These are phyloP conservation scores for Cyclargus thomasi DNA, from an alignment of 1,140 invertebrate genomes.

Conservation along the genomic window DNA sequence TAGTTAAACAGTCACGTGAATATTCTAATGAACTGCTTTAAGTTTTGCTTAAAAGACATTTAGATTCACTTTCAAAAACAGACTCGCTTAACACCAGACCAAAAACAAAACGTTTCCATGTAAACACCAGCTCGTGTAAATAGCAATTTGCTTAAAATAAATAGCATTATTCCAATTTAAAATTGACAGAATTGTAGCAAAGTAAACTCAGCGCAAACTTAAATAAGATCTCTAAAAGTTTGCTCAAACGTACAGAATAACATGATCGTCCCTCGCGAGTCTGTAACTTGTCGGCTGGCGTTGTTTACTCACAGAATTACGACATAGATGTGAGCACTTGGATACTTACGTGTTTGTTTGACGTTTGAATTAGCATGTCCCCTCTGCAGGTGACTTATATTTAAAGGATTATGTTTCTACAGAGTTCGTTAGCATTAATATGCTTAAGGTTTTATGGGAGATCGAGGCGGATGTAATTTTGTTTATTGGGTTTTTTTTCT, in stretches of 20 bases:
- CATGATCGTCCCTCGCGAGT: slow-evolving; percentile 35
- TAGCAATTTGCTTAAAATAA: slow-evolving; percentile 21
- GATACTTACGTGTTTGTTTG: slow-evolving; percentile 55
- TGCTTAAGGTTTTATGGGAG: slow-evolving; percentile 2
- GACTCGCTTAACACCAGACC: neutral
- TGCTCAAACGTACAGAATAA: slow-evolving; percentile 51
- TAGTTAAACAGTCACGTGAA: neutral
- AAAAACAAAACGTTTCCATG: slow-evolving; percentile 6
- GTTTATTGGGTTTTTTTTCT: neutral
- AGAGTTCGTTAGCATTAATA: neutral
- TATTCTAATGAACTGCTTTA: neutral
- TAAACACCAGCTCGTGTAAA: slow-evolving; percentile 20
- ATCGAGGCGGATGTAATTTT: slow-evolving; percentile 14
- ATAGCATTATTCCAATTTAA: slow-evolving; percentile 21
- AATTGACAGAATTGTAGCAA: slow-evolving; percentile 32
- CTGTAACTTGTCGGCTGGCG: slow-evolving; percentile 45
- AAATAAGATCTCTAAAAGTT: slow-evolving; percentile 63
- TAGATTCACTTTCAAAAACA: neutral
- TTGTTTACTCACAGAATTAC: slow-evolving; percentile 65
- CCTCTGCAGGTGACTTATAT: slow-evolving; percentile 25
- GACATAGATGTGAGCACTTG: slow-evolving; percentile 37
- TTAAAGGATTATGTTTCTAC: slow-evolving; percentile 22
- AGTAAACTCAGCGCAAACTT: slow-evolving; percentile 43
- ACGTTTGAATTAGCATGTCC: slow-evolving; percentile 48
- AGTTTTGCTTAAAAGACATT: neutral